Evolutionary conservation across 2,797 vertebrate species (phyloP), one percentile per base, ranked within the genome.

Genomic region (Pelochelys cantorii): DNA sequence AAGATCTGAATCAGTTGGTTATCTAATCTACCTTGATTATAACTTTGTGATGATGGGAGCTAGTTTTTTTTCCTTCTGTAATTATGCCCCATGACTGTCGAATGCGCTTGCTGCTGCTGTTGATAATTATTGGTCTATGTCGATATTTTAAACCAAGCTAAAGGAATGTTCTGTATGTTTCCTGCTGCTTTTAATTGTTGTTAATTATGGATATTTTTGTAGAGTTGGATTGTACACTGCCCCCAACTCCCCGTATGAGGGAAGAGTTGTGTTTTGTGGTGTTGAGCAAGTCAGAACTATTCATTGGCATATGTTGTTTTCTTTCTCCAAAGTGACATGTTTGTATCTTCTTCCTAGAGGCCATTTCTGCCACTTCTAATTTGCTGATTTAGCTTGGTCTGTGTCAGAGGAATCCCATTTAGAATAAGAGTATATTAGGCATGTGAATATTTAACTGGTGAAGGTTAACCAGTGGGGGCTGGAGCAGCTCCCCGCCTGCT

Each of bases 331-430:
- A 48, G 10, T 1, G 1, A 17, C 4, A n/a, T 48, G 31, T 57
- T 14, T 0, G 0, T 0, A 0, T 0, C 2, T 22, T 68, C 52
- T 23, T 71, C 27, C 57, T 29, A 27, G 8, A 60, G 42, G 17
- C 27, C 13, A 42, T 31, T 14, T 62, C 37, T 82, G 18, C 17
- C 22, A 7, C 8, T 31, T 52, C 52, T 27, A 52, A 77, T 77
- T 77, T 77, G 42, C 37, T 77, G 74, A 77, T 77, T 52, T 29
- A 78, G 27, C 52, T 25, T 42, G 71, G 27, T 65, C 52, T 48
- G 8, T 53, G 15, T 13, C 4, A 37, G 42, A 42, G 79, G 68
- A 90, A 78, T 29, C 3, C 57, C 62, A 59, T 68, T 57, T 85
- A 34, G 85, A 81, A 71, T 71, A 80, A 4, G 75, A 52, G 14